Evolutionary conservation across 2,113 vertebrate species (phyloP).

Genomic region (Semnopithecus entellus): DNA sequence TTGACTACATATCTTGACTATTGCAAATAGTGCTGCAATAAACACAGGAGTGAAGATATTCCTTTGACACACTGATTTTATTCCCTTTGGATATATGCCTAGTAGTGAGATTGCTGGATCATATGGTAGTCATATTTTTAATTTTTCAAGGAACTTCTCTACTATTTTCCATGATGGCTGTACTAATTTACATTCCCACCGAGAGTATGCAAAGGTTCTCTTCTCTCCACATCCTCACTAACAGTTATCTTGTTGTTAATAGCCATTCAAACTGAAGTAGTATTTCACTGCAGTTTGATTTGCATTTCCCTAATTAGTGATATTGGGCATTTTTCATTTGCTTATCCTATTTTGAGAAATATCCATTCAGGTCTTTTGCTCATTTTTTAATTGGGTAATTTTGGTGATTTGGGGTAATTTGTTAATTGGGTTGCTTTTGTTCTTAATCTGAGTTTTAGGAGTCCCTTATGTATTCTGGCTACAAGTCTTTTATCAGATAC

Average conservation of each 20-base stretch:
- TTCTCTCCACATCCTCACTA: not conserved
- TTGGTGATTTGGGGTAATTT: not conserved
- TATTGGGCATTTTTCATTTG: not conserved
- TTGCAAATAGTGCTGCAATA: not conserved
- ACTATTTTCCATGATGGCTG: not conserved
- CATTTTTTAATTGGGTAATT: not conserved
- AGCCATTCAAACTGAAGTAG: not conserved
- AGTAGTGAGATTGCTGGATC: not conserved
- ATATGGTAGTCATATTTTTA: not conserved
- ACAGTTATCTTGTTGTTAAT: not conserved
- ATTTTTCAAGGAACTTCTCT: not conserved
- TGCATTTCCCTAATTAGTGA: not conserved
- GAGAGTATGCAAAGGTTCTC: not conserved
- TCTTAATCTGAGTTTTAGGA: not conserved
- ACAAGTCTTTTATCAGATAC: not conserved
- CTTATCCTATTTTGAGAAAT: not conserved
- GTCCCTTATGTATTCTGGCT: not conserved
- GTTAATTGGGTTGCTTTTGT: not conserved
- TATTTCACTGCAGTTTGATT: not conserved
- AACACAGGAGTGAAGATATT: not conserved
- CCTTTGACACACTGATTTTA: not conserved
- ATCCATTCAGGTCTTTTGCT: not conserved
- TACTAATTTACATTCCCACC: not conserved
- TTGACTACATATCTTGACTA: not conserved
- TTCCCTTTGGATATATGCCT: not conserved